Evolutionary conservation across 2,797 vertebrate species (phyloP).

Genomic region (Benthosema pterotum): DNA sequence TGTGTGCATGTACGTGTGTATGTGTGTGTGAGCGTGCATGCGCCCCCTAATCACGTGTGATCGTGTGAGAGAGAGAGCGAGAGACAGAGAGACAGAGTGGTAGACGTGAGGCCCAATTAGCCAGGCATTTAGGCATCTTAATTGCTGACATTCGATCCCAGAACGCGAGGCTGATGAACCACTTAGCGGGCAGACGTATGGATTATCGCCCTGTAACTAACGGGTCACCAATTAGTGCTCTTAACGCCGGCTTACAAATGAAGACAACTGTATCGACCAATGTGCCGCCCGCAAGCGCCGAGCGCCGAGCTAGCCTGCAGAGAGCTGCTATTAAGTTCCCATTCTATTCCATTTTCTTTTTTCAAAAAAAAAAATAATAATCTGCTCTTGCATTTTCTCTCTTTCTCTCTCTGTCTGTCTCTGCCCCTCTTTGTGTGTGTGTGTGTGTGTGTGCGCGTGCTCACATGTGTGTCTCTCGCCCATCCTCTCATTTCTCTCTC

Average conservation of each 20-base stretch:
- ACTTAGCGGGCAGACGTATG: constrained; percentile 80
- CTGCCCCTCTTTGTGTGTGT: too few relatives aligned
- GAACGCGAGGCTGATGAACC: constrained; percentile 75
- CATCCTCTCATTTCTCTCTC: too few relatives aligned
- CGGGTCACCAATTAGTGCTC: constrained; percentile 80
- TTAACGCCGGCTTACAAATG: constrained; percentile 69
- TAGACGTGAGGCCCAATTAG: constrained; percentile 83
- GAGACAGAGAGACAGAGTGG: constrained; percentile 67
- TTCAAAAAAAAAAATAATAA: constrained; percentile 20
- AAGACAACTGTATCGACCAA: constrained; percentile 74
- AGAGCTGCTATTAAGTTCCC: constrained; percentile 49
- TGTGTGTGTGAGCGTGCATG: constrained; percentile 10
- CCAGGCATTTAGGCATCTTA: constrained; percentile 83
- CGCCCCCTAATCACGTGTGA: constrained; percentile 63
- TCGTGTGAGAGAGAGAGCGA: constrained; percentile 62
- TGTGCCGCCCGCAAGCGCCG: too few relatives aligned
- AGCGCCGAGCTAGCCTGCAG: not conserved
- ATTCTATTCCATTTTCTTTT: constrained; percentile 25
- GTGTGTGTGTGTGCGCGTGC: too few relatives aligned
- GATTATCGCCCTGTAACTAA: constrained; percentile 81
- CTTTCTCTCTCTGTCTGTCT: too few relatives aligned
- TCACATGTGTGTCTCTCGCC: too few relatives aligned
- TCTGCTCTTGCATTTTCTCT: constrained; percentile 9
- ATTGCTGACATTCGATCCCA: constrained; percentile 83
- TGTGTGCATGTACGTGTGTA: constrained; percentile 22